A percentile compares a stretch with the other conserved stretches of the same genome.
These are phyloP conservation scores for Mystacides longicornis DNA, from an alignment of 2,888 invertebrate species.

Conservation along the genomic window DNA sequence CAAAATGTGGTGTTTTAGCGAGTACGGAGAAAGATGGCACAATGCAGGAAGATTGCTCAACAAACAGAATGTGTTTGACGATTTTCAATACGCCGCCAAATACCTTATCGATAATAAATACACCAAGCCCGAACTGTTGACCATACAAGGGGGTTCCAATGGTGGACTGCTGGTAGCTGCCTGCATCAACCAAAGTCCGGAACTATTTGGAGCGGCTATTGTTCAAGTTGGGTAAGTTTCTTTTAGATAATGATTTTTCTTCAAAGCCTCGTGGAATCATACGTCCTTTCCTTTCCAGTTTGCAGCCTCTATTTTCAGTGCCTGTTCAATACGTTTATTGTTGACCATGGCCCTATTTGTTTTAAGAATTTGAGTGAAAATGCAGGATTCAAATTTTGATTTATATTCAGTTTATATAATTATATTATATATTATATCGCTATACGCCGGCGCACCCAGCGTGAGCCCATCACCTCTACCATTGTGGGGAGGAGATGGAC, in stretches of 20 bases:
- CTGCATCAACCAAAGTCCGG: slow-evolving; percentile 90
- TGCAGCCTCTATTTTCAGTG: no score
- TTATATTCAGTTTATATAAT: no score
- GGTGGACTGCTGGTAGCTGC: slow-evolving; percentile 95
- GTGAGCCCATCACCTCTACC: no score
- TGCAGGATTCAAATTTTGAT: no score
- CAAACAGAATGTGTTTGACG: slow-evolving; percentile 97
- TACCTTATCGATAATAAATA: slow-evolving; percentile 77
- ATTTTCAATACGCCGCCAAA: slow-evolving; percentile 89
- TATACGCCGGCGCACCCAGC: no score
- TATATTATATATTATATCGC: no score
- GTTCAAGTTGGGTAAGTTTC: slow-evolving; percentile 83
- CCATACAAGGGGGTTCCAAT: slow-evolving; percentile 93
- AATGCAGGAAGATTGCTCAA: slow-evolving; percentile 82
- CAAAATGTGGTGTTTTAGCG: slow-evolving; percentile 45
- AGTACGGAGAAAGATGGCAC: slow-evolving; percentile 98
- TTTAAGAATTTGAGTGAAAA: no score
- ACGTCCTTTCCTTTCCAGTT: neutral
- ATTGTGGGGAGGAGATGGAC: no score
- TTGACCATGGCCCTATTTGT: no score
- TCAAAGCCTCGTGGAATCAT: neutral
- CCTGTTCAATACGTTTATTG: no score
- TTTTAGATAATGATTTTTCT: neutral
- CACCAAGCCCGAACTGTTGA: slow-evolving; percentile 65
- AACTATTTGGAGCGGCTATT: slow-evolving; percentile 87